A percentile compares a stretch with the other conserved stretches of the same genome.
phyloP scores from a whole-genome alignment of 2,797 vertebrate genomes.

The Valencia hispanica region DNA sequence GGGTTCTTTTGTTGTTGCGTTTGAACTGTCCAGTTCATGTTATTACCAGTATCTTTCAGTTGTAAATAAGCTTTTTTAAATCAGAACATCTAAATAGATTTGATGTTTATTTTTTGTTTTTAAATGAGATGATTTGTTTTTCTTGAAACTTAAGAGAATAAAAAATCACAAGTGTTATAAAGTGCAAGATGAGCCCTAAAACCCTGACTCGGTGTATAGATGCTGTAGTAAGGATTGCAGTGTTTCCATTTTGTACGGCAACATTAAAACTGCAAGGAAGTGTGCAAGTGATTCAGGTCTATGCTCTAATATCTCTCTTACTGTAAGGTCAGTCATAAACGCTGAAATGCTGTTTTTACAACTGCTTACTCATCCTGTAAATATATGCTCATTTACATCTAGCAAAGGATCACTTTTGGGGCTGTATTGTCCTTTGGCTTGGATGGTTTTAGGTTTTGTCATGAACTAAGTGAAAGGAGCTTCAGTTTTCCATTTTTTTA shows the following conservation, averaged over 20 bases:
- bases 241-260: constrained; percentile 4
- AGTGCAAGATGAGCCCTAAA: neutral
- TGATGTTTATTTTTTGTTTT: neutral
- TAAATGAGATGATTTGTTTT: neutral
- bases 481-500: constrained; percentile 9
- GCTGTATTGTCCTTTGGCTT: constrained; percentile 10
- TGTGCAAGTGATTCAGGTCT: constrained; percentile 5
- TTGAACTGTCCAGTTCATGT: constrained; percentile 16
- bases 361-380: constrained; percentile 58
- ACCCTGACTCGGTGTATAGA: constrained; percentile 4
- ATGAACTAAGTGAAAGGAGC: constrained; percentile 4
- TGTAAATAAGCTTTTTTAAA: constrained; percentile 29
- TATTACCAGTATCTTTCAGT: constrained; percentile 23
- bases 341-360: constrained; percentile 45
- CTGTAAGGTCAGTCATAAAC: constrained; percentile 16
- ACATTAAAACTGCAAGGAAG: constrained; percentile 1
- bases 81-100: neutral
- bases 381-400: constrained; percentile 47
- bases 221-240: neutral
- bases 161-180: neutral
- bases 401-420: constrained; percentile 30
- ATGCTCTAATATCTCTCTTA: constrained; percentile 7
- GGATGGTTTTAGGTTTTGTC: constrained; percentile 28
- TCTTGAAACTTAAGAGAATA: neutral
- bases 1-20: neutral